Evolutionary conservation across 2,888 invertebrate genomes (phyloP).

Genomic region (Luperina testacea): DNA sequence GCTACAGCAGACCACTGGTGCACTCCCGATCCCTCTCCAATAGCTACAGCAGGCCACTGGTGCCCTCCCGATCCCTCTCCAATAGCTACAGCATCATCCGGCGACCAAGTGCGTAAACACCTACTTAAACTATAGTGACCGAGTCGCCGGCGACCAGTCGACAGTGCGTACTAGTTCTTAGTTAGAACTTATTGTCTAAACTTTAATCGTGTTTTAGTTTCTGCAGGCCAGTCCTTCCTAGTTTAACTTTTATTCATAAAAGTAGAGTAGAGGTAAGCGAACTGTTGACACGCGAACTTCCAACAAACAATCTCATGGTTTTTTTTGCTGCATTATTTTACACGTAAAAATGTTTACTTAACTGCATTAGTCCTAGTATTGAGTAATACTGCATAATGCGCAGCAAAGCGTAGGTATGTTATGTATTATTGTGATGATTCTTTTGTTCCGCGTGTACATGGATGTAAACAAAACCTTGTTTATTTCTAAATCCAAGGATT

Average conservation of each 20-base stretch:
- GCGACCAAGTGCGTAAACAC: too few species aligned
- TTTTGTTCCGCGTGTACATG: not conserved
- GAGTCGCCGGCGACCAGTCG: too few species aligned
- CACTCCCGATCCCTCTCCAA: not conserved
- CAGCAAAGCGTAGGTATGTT: not conserved
- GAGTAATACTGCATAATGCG: slow-evolving; percentile 7
- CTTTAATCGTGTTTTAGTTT: too few species aligned
- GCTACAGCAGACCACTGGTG: not conserved
- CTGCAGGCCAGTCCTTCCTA: not conserved
- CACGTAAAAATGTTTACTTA: not conserved
- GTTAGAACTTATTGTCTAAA: too few species aligned
- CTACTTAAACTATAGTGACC: too few species aligned
- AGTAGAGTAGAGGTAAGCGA: not conserved
- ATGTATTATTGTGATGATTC: not conserved
- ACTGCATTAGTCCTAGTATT: not conserved
- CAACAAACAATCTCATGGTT: not conserved
- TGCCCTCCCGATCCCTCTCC: not conserved
- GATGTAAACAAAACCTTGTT: slow-evolving; percentile 36
- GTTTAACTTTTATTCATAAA: not conserved
- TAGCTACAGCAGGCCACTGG: too few species aligned
- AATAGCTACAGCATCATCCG: too few species aligned
- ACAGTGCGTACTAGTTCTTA: too few species aligned
- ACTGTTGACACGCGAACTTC: not conserved
- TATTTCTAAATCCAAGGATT: slow-evolving; percentile 18
- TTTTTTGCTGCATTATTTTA: not conserved